Evolutionary conservation across 2,113 vertebrate species (phyloP).

Genomic region (Neolamprologus tretocephalus): DNA sequence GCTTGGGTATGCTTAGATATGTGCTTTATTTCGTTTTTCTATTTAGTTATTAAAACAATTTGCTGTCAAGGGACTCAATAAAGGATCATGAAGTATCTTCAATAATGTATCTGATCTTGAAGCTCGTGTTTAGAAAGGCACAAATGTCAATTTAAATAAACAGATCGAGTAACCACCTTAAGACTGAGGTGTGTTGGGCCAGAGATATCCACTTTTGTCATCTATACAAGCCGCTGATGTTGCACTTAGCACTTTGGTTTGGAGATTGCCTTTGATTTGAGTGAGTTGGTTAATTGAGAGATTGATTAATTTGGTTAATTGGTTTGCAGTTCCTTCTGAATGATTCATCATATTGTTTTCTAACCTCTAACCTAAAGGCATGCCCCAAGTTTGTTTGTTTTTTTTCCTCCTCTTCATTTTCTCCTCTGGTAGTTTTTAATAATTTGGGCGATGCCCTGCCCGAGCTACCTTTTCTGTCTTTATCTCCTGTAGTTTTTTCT

Average conservation of each 20-base stretch:
- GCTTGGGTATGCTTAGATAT: not conserved
- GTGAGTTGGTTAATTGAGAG: slow-evolving; percentile 45
- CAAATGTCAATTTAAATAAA: not conserved
- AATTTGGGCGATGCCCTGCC: slow-evolving; percentile 26
- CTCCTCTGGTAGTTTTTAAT: slow-evolving; percentile 7
- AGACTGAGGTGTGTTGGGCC: slow-evolving; percentile 3
- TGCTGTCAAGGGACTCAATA: not conserved
- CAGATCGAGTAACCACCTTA: not conserved
- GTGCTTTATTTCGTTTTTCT: not conserved
- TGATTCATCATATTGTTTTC: slow-evolving; percentile 41
- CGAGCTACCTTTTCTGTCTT: not conserved
- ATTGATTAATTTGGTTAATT: slow-evolving; percentile 36
- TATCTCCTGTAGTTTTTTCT: not conserved
- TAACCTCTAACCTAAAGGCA: slow-evolving; percentile 66
- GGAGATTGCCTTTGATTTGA: slow-evolving; percentile 41
- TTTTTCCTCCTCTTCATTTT: not conserved
- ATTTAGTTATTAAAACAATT: not conserved
- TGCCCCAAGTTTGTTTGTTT: slow-evolving; percentile 42
- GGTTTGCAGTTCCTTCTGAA: slow-evolving; percentile 67
- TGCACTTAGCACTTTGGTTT: slow-evolving; percentile 58
- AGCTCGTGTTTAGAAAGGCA: not conserved
- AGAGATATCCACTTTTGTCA: slow-evolving; percentile 59
- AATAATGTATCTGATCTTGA: not conserved
- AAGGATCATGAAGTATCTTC: not conserved
- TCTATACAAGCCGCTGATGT: slow-evolving; percentile 60